Conservation (phyloP, 1,140 invertebrate species). For the Eueides isabella region DNA sequence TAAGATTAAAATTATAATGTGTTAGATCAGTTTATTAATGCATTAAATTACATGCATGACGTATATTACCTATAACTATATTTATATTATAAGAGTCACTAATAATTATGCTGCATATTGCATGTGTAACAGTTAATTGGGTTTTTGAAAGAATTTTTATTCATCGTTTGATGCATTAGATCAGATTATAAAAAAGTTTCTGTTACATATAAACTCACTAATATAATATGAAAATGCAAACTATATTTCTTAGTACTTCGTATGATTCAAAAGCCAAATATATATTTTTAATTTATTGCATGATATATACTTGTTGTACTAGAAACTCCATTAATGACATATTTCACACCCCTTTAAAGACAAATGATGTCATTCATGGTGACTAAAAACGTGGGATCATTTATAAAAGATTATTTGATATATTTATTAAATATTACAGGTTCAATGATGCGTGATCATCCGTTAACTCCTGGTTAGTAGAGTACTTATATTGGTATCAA, state of each 20-base stretch:
- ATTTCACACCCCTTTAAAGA: not conserved
- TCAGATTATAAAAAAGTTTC: not conserved
- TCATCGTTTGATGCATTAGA: too few relatives aligned
- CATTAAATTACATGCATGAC: not conserved
- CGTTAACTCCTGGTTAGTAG: conserved; percentile 68
- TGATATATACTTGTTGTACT: not conserved
- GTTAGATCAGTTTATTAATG: not conserved
- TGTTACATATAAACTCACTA: not conserved
- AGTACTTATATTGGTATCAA: too few relatives aligned
- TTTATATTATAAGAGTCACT: not conserved
- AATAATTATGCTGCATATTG: not conserved
- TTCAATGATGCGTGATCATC: conserved; percentile 79
- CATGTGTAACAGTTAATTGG: not conserved
- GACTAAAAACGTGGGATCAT: not conserved
- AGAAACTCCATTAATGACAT: not conserved
- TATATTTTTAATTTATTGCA: not conserved
- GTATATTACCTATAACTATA: not conserved
- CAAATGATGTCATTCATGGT: not conserved
- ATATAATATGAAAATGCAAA: not conserved
- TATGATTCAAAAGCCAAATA: conserved; percentile 4
- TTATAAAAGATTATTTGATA: not conserved
- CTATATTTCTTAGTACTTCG: too few relatives aligned
- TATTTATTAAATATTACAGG: conserved; percentile 50
- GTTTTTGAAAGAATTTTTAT: conserved; percentile 6
- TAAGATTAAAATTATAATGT: not conserved